Evolutionary conservation across 2,797 vertebrate genomes (phyloP).

Genomic region (Aplochiton taeniatus): DNA sequence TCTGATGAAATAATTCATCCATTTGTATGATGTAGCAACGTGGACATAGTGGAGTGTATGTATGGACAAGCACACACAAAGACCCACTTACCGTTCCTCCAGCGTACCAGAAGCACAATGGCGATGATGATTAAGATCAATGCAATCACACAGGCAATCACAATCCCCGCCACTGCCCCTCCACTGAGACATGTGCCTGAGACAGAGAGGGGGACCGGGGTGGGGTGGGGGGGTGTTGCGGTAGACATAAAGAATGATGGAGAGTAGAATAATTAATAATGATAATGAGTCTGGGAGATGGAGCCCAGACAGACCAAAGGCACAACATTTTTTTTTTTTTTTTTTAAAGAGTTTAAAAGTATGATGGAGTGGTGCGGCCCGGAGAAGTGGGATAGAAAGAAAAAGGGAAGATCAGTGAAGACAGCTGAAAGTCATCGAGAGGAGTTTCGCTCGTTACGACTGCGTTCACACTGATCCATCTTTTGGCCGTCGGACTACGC

Average conservation of each 20-base stretch:
- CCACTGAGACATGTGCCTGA: constrained; percentile 73
- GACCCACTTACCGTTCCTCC: constrained; percentile 45
- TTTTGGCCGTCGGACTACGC: constrained; percentile 34
- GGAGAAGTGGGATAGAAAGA: constrained; percentile 14
- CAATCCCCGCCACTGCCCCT: constrained; percentile 83
- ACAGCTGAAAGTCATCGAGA: constrained; percentile 53
- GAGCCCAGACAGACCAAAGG: constrained; percentile 30
- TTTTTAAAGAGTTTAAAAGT: too few relatives aligned
- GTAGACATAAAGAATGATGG: constrained; percentile 17
- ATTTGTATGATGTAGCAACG: too few relatives aligned
- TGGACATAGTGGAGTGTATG: too few relatives aligned
- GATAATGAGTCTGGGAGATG: constrained; percentile 49
- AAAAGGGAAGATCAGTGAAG: constrained; percentile 18
- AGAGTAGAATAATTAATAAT: constrained; percentile 46
- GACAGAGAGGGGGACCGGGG: constrained; percentile 27
- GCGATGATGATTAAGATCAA: constrained; percentile 71
- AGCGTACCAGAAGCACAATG: constrained; percentile 65
- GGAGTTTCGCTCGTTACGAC: constrained; percentile 44
- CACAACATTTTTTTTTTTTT: too few relatives aligned
- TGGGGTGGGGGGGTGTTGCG: background rate
- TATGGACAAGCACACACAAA: background rate
- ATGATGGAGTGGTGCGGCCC: constrained; percentile 41
- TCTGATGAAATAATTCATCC: too few relatives aligned
- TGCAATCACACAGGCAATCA: constrained; percentile 77
- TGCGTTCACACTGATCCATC: constrained; percentile 65